Evolutionary conservation across 1,140 invertebrate genomes (phyloP), one percentile per base, ranked within the genome.

Genomic region (Bombus polaris): DNA sequence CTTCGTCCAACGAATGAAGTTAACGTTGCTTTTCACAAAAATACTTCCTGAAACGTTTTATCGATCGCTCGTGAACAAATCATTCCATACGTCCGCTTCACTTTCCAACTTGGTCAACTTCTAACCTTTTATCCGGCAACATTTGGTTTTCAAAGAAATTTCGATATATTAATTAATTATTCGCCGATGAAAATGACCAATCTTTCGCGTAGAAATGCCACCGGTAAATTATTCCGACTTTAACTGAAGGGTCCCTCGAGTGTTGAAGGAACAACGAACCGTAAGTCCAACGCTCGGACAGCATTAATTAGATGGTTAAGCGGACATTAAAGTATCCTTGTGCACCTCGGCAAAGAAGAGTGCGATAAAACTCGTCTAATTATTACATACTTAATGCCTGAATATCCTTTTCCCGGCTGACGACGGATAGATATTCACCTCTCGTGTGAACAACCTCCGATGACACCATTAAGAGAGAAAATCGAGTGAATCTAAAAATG

Each of bases 261-360:
- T 18, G n/a, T 47, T 3, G 2, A 8, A 47, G n/a, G n/a, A 53
- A 35, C 73, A 32, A 25, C n/a, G 42, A 25, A 13, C 5, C 28
- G n/a, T 12, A 8, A n/a, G 12, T n/a, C 13, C 28, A 9, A 28
- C 28, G 13, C 22, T 62, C 32, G 28, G 44, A n/a, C 70, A 18
- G 44, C n/a, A 44, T 62, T 65, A 82, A 82, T 35, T 32, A 75
- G 37, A 35, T 82, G 53, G 28, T 82, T 82, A 73, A 73, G 44
- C 68, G 15, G n/a, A 10, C 47, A 35, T 73, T 73, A 75, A 75
- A 75, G 22, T 28, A 73, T 42, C 70, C 65, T 44, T 35, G 32
- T 12, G 25, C n/a, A 4, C 9, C 13, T 1, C 2, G 18, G 3
- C 28, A 10, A 75, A 2, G 15, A 72, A 1, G 22, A 35, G 13